These are phyloP conservation scores for Sminthurinus aureus DNA, from an alignment of 2,888 invertebrate genomes.

Conservation along the genomic window DNA sequence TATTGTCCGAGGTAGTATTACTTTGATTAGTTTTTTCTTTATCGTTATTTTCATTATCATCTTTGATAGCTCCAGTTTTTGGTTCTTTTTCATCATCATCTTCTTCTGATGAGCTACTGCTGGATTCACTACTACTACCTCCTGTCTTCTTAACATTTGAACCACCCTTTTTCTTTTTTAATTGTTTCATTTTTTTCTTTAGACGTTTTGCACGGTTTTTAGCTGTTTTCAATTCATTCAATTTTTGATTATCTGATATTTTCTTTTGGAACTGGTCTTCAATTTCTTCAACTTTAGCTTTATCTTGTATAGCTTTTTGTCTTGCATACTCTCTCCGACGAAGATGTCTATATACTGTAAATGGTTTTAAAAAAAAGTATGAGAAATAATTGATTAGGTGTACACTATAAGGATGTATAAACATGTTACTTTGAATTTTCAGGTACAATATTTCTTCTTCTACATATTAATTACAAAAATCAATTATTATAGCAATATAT, in stretches of 20 bases:
- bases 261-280: constrained; percentile 84
- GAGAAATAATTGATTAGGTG: too few relatives aligned
- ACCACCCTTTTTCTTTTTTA: constrained; percentile 19
- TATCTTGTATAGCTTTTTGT: constrained; percentile 90
- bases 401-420: too few relatives aligned
- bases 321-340: constrained; percentile 95
- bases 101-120: background rate
- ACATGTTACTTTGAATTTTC: too few relatives aligned
- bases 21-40: background rate
- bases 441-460: too few relatives aligned
- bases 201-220: constrained; percentile 90
- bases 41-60: background rate
- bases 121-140: background rate
- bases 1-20: background rate
- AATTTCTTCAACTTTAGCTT: constrained; percentile 78
- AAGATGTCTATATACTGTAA: constrained; percentile 82
- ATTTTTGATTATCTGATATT: constrained; percentile 75
- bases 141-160: background rate
- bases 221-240: constrained; percentile 82
- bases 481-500: too few relatives aligned
- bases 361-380: too few relatives aligned
- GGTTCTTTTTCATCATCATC: background rate
- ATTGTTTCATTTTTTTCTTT: constrained; percentile 74
- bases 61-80: background rate
- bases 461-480: too few relatives aligned